These are phyloP conservation scores for Macrotrachela quadricornifera DNA, from an alignment of 1,140 invertebrate species.

Conservation along the genomic window DNA sequence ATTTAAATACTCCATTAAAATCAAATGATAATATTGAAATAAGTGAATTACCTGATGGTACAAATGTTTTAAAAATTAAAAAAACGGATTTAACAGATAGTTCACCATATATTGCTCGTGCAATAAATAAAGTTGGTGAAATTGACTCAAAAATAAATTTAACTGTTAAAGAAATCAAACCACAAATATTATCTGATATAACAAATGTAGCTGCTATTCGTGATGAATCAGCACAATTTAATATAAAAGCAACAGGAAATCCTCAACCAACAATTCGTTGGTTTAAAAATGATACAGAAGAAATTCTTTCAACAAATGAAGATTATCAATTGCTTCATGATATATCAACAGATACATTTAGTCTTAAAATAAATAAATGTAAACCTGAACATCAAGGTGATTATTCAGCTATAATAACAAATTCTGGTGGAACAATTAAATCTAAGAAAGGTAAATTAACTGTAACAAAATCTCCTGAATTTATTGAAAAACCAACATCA, in stretches of 20 bases:
- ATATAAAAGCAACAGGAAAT: constrained; percentile 51
- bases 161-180: constrained; percentile 6
- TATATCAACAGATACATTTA: no score
- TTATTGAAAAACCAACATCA: constrained; percentile 53
- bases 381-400: neutral
- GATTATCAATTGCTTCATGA: no score
- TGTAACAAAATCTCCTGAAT: constrained; percentile 35
- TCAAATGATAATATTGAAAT: constrained; percentile 12
- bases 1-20: constrained; percentile 15
- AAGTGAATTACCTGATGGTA: constrained; percentile 3
- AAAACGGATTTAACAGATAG: no score
- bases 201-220: neutral
- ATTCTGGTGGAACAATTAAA: constrained; percentile 1
- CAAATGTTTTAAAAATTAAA: no score
- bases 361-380: no score
- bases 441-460: no score
- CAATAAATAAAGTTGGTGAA: constrained; percentile 1
- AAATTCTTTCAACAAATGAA: constrained; percentile 24
- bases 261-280: constrained; percentile 38
- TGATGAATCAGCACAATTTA: constrained; percentile 41
- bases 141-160: neutral
- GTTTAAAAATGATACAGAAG: constrained; percentile 1
- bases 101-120: neutral
- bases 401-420: neutral
- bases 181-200: no score